Evolutionary conservation across 2,888 invertebrate species (phyloP).

Genomic region (Torymus aiolomorphi): DNA sequence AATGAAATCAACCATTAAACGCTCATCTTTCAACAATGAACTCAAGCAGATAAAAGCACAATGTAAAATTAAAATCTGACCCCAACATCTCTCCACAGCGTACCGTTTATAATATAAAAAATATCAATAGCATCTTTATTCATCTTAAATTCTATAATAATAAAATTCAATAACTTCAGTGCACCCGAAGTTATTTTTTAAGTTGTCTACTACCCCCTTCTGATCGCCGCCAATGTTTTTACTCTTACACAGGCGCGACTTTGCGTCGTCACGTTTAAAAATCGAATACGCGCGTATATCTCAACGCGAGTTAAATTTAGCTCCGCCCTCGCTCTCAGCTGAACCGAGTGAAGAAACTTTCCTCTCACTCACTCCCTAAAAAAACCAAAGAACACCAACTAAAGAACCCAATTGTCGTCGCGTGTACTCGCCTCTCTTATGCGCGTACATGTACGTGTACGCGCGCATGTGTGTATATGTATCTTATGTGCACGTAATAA

Average conservation of each 20-base stretch:
- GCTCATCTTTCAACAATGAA: conserved; percentile 4
- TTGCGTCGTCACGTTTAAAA: background rate
- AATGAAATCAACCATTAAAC: no score
- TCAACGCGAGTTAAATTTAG: background rate
- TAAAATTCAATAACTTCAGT: no score
- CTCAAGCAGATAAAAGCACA: conserved; percentile 16
- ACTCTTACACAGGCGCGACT: background rate
- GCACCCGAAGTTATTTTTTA: no score
- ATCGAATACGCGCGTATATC: background rate
- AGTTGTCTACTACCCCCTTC: no score
- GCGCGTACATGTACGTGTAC: no score
- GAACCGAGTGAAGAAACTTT: background rate
- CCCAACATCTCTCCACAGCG: background rate
- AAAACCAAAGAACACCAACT: background rate
- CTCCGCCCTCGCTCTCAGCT: background rate
- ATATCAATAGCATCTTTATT: conserved; percentile 2
- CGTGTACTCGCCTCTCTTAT: background rate
- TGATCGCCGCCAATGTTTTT: no score
- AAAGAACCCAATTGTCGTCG: conserved; percentile 13
- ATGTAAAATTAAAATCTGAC: background rate
- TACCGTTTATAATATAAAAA: background rate
- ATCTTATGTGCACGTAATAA: no score
- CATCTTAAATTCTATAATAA: background rate
- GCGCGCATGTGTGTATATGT: no score
- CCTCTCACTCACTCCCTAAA: no score